Percentiles rank a stretch among this genome's conserved stretches.
These are phyloP conservation scores for Pandemis corylana DNA, from an alignment of 2,888 invertebrate species.

Conservation along the genomic window DNA sequence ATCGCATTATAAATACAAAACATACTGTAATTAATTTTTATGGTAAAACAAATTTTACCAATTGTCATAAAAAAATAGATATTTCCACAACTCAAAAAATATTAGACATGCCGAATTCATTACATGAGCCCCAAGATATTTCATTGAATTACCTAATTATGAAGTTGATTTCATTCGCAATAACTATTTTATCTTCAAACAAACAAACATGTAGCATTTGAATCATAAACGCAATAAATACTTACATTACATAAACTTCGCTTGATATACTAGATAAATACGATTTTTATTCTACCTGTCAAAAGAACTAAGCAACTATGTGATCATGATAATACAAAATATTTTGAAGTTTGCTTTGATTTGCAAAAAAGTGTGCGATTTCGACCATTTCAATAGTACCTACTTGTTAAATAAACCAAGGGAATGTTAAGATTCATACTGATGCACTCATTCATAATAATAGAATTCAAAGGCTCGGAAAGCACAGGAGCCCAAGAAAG, in stretches of 20 bases:
- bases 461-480: background rate
- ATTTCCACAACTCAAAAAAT: background rate
- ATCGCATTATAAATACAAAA: conserved; percentile 32
- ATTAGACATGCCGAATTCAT: background rate
- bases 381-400: too few relatives aligned
- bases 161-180: background rate
- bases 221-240: background rate
- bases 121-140: background rate
- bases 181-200: background rate
- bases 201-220: background rate
- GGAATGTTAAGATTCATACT: background rate
- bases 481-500: background rate
- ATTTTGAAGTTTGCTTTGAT: background rate
- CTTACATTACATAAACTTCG: background rate
- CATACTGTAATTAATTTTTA: conserved; percentile 20
- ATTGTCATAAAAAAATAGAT: conserved; percentile 8
- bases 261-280: background rate
- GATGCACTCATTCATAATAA: background rate
- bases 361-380: too few relatives aligned
- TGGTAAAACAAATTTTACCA: conserved; percentile 19
- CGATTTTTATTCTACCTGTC: background rate
- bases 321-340: background rate
- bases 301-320: background rate
- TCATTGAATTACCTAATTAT: background rate
- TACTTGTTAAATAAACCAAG: background rate